phyloP scores from a whole-genome alignment of 2,888 invertebrate species.

The Andrena bucephala region DNA sequence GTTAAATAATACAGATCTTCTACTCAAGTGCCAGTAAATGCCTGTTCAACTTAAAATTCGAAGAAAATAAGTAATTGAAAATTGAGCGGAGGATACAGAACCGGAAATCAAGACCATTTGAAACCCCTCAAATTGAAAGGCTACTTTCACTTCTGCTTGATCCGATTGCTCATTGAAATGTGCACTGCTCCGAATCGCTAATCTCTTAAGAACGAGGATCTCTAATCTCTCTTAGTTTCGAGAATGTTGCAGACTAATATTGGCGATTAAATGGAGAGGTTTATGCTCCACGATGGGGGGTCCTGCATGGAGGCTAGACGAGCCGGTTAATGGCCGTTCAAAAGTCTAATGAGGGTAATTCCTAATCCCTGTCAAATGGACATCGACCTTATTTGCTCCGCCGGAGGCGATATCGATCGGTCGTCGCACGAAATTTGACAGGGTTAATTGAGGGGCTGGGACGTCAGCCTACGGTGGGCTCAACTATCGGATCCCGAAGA shows the following conservation, averaged over 20 bases:
- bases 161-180: neutral
- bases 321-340: slow-evolving; percentile 34
- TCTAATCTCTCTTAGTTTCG: neutral
- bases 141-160: neutral
- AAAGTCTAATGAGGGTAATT: slow-evolving; percentile 52
- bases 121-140: slow-evolving; percentile 6
- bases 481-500: slow-evolving; percentile 23
- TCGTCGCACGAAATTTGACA: slow-evolving; percentile 44
- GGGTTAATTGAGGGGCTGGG: slow-evolving; percentile 40
- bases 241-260: neutral
- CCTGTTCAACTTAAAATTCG: no score
- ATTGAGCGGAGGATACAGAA: neutral
- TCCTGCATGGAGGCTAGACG: neutral
- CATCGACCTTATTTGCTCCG: slow-evolving; percentile 41
- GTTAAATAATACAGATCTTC: no score
- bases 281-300: neutral
- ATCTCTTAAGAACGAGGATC: neutral
- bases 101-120: neutral
- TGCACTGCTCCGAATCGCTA: neutral
- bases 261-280: neutral
- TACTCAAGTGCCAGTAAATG: no score
- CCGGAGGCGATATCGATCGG: slow-evolving; percentile 55
- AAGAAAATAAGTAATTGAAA: no score
- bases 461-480: neutral
- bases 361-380: slow-evolving; percentile 46